Base-by-base conservation (phyloP, 2,888 invertebrate genomes). In the Gandaritis pyraliata region DNA sequence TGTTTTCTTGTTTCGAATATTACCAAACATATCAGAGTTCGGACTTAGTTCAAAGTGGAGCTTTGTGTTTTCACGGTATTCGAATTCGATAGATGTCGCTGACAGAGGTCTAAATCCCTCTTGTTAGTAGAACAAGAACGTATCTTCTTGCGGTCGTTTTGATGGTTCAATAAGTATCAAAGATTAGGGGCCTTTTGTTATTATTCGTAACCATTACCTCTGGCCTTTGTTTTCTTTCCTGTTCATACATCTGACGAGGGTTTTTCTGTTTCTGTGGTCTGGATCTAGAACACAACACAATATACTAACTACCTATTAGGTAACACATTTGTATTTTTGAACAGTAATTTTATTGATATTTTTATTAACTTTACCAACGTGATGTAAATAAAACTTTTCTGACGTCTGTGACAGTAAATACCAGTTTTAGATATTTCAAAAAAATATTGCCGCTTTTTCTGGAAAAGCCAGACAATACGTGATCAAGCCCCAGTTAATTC, bases 101-200 rank as follows among this genome's bases (percentile, higher is more conserved):
- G 73, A 74, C 74, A 74, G 73, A 67, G 65, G 60, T 64, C 68
- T 56, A 74, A 76, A 77, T 75, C 76, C 79, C 72, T 60, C 61
- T 58, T 66, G 73, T 76, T 77, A 76, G 74, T 76, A 78, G 74
- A 73, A 80, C 77, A 75, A 74, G 77, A 81, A 77, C 68, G 76
- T 74, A 77, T 73, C 72, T 69, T 67, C 65, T 70, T 69, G 66
- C 67, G 62, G 80, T 73, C 71, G 73, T 75, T 72, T 64, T 74
- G 72, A 75, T 70, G 73, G 74, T 59, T 72, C 74, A 71, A 78
- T 78, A 76, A 76, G 72, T 71, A 71, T 72, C 67, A 69, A 72
- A 72, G 71, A 78, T 76, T 73, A 75, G 64, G 62, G 55, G 56
- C 68, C 70, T 69, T 65, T 66, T 66, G 64, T 63, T 69, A 52